Percentiles rank a stretch among this genome's conserved stretches.
phyloP scores from a whole-genome alignment of 1,140 invertebrate species.

The Drosophila serrata region DNA sequence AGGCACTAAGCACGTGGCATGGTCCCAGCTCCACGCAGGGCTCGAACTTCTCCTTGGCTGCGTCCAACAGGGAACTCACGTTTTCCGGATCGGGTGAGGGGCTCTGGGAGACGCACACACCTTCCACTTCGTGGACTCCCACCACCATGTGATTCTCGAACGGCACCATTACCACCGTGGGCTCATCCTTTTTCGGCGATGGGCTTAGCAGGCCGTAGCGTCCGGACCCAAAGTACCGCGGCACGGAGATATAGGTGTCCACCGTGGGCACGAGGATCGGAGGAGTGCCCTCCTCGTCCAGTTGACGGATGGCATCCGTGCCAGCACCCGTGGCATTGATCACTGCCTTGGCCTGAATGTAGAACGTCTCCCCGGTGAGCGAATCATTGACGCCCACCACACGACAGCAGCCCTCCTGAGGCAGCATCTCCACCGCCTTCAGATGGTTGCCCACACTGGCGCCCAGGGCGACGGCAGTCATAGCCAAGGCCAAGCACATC shows the following conservation, averaged over 20 bases:
- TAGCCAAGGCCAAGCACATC: conserved; percentile 60
- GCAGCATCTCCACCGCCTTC: conserved; percentile 28
- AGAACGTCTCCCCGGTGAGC: conserved; percentile 18
- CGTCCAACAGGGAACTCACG: conserved; percentile 31
- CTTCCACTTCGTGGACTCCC: conserved; percentile 21
- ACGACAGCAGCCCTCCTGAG: conserved; percentile 24
- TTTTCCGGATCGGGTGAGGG: conserved; percentile 13
- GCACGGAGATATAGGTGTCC: conserved; percentile 52
- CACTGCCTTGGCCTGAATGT: conserved; percentile 34
- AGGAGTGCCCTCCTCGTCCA: conserved; percentile 44
- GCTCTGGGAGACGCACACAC: neutral
- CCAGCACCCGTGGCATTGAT: conserved; percentile 64
- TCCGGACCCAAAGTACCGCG: conserved; percentile 57
- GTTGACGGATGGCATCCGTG: conserved; percentile 43
- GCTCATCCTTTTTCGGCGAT: neutral
- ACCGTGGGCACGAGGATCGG: conserved; percentile 37
- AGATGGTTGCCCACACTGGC: conserved; percentile 58
- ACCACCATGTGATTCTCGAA: conserved; percentile 50
- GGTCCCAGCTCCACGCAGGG: conserved; percentile 33
- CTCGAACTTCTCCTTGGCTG: conserved; percentile 19
- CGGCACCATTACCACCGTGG: conserved; percentile 56
- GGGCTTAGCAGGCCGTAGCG: conserved; percentile 56
- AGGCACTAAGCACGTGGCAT: conserved; percentile 60
- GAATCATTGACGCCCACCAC: conserved; percentile 37
- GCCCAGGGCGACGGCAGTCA: conserved; percentile 53